Base-by-base conservation (phyloP, 1,140 invertebrate species). In the Musca vetustissima region DNA sequence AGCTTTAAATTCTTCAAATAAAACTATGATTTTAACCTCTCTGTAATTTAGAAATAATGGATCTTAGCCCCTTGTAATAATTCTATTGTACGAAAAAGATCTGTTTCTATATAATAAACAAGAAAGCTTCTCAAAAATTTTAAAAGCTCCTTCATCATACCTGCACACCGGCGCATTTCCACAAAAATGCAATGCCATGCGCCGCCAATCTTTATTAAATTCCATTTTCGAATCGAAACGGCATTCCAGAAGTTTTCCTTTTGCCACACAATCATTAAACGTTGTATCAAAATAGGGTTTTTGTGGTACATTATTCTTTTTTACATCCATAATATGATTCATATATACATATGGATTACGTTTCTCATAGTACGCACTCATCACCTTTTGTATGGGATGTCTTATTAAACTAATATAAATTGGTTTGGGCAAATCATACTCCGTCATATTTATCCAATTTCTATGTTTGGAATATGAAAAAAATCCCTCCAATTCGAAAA, bases 381-480 rank as follows among this genome's bases (percentile, higher is more conserved):
- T 95, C 7, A 95, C 91, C 53, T 93, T 86, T 80, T 96, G 92
- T 19, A 95, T 89, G 0, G 93, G 94, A 84, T 96, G 92, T 28
- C 94, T 85, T 1, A 95, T 92, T 72, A 95, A 84, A 81, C 95
- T 96, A 68, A 95, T 90, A 83, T 95, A 95, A 73, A 95, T 93
- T 0, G 93, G 93, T 71, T 89, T 87, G 0, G 90, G 89, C 53
- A 89, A 82, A 22, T 90, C 88, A 76, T 89, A 93, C 72, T 91
- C 93, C 76, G 64, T 81, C 72, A 73, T 80, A 73, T 80, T 78
- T 1, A 93, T 93, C 82, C 50, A 83, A 76, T 76, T 74, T 0
- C 66, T 64, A 57, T 80, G 78, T 55, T 79, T 72, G 7, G 75
- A 73, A 71, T 79, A 80, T 8, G 36, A 76, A n/a, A 57, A 86